Evolutionary conservation across 1,140 invertebrate species (phyloP), one percentile per base, ranked within the genome.

Genomic region (Nasonia giraulti): DNA sequence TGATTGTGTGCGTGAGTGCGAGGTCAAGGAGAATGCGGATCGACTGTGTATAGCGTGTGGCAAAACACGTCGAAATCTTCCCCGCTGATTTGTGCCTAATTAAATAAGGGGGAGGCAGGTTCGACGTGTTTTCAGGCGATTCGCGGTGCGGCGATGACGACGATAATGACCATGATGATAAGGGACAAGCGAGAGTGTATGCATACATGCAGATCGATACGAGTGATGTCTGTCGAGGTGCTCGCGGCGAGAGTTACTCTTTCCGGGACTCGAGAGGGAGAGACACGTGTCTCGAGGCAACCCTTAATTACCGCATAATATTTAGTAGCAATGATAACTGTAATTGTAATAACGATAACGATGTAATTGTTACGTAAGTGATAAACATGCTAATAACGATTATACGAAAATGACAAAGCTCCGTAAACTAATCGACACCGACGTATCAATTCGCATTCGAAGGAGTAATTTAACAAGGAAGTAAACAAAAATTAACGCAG

Each of bases 331-430:
- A 71, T 78, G 20, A 40, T 81, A 82, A 85, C 68, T 82, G 82
- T 81, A 83, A 87, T 33, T 71, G 27, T 80, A 79, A 77, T 76
- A 77, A 86, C 75, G 31, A 74, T 66, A 79, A 82, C n/a, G 62
- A 68, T 76, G 27, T 83, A 71, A 78, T 78, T 27, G 27, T 69
- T 78, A 78, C 33, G 69, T 68, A 68, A 68, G 55, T 83, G 23
- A 62, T 75, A 12, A 82, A 31, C 20, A 74, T 2, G n/a, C n/a
- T 23, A 50, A 50, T 82, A n/a, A 82, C 2, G 31, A 66, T 69
- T n/a, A 23, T 17, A 80, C 4, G 6, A 33, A 62, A 62, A 62
- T 62, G 14, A 17, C 55, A 62, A 62, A 62, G 20, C 55, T 62
- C 55, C 55, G 55, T n/a, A 66, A 33, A 37, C 55, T 20, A 47